Evolutionary conservation across 2,888 invertebrate species (phyloP).

Genomic region (Carpatolechia fugitivella): DNA sequence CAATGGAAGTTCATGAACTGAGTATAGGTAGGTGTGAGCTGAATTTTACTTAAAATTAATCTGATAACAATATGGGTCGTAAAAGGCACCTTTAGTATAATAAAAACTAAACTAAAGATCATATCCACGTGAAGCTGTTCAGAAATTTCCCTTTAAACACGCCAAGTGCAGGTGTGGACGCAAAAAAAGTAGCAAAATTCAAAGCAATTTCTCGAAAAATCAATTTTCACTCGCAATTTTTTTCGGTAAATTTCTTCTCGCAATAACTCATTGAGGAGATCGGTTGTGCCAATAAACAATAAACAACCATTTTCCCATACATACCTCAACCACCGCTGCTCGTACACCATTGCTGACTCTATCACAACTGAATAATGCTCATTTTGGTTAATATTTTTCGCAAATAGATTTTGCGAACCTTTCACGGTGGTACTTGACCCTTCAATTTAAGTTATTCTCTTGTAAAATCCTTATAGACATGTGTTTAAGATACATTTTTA

Average conservation of each 20-base stretch:
- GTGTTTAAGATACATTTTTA: conserved; percentile 33
- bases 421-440: conserved; percentile 50
- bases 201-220: conserved; percentile 34
- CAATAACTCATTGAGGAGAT: conserved; percentile 53
- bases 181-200: not conserved
- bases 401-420: conserved; percentile 33
- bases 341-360: conserved; percentile 18
- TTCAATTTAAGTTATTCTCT: conserved; percentile 32
- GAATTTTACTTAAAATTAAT: not conserved
- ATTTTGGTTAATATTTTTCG: conserved; percentile 22
- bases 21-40: no score
- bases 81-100: not conserved
- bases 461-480: conserved; percentile 23
- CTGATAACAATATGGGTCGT: not conserved
- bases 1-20: no score
- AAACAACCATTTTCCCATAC: conserved; percentile 59
- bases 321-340: conserved; percentile 20
- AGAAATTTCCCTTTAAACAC: not conserved
- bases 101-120: not conserved
- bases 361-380: conserved; percentile 22
- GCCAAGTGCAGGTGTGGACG: conserved; percentile 7
- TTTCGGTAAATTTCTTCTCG: conserved; percentile 47
- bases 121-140: not conserved
- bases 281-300: conserved; percentile 66
- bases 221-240: conserved; percentile 63